phyloP scores from a whole-genome alignment of 53 echinoderm and acorn worm genomes.

The Astropecten irregularis region DNA sequence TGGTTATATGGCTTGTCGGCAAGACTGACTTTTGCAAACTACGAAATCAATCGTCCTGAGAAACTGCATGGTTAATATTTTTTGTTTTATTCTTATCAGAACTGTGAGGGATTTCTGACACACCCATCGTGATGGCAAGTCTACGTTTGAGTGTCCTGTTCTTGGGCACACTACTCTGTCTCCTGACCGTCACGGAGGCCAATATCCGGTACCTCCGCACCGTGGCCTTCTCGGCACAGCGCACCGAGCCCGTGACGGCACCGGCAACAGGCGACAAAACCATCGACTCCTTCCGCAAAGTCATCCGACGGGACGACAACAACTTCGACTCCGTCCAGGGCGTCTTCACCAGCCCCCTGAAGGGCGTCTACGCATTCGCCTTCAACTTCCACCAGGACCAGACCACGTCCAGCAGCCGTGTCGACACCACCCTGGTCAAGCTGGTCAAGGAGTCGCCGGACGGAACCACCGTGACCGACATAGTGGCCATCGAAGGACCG shows the following conservation, averaged over 20 bases:
- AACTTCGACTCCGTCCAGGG: slow-evolving; percentile 3
- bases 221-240: slow-evolving; percentile 39
- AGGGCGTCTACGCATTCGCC: slow-evolving; percentile 20
- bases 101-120: no score
- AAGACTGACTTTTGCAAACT: no score
- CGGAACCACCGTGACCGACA: background rate
- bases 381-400: slow-evolving; percentile 17
- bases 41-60: no score
- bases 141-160: no score
- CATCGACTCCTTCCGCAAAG: background rate
- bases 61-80: no score
- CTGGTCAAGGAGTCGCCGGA: background rate
- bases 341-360: slow-evolving; percentile 38
- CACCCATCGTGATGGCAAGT: no score
- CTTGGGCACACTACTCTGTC: no score
- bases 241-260: background rate
- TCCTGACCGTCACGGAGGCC: background rate
- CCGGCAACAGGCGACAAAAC: background rate
- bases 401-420: background rate
- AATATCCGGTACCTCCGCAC: slow-evolving; percentile 41
- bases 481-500: background rate
- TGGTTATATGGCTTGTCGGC: no score
- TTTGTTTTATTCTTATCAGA: no score
- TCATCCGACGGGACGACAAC: background rate
- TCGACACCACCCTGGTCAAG: background rate